Evolutionary conservation across 2,888 invertebrate species (phyloP).

Genomic region (Hypomecis atomaria): DNA sequence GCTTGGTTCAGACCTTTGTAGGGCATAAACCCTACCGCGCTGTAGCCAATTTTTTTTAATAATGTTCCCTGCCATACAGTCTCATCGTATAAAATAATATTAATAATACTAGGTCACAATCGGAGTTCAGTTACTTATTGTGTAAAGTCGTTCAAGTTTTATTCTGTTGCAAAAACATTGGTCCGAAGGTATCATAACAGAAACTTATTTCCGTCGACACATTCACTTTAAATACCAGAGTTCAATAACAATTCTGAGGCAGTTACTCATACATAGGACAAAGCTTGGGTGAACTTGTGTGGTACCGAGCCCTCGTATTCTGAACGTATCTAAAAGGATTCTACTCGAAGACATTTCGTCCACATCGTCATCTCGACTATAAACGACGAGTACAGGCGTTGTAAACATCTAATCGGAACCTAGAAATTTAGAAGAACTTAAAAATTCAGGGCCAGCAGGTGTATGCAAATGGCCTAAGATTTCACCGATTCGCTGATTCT

Average conservation of each 20-base stretch:
- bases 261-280: conserved; percentile 54
- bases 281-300: conserved; percentile 59
- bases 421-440: no score
- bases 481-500: conserved; percentile 56
- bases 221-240: conserved; percentile 42
- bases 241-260: conserved; percentile 51
- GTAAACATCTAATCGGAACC: no score
- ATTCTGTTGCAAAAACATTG: conserved; percentile 27
- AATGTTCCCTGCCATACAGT: not conserved
- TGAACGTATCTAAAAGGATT: no score
- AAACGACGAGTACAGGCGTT: no score
- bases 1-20: no score
- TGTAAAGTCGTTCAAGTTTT: conserved; percentile 28
- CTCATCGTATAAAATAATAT: not conserved
- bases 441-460: conserved; percentile 48
- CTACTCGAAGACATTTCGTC: no score
- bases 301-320: conserved; percentile 42
- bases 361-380: no score
- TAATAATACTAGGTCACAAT: not conserved
- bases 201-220: conserved; percentile 38
- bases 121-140: conserved; percentile 2
- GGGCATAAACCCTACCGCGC: no score
- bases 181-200: conserved; percentile 29
- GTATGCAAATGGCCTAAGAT: conserved; percentile 64
- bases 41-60: no score